phyloP scores from a whole-genome alignment of 53 echinoderm and acorn worm species.

The Glandiceps talaboti region DNA sequence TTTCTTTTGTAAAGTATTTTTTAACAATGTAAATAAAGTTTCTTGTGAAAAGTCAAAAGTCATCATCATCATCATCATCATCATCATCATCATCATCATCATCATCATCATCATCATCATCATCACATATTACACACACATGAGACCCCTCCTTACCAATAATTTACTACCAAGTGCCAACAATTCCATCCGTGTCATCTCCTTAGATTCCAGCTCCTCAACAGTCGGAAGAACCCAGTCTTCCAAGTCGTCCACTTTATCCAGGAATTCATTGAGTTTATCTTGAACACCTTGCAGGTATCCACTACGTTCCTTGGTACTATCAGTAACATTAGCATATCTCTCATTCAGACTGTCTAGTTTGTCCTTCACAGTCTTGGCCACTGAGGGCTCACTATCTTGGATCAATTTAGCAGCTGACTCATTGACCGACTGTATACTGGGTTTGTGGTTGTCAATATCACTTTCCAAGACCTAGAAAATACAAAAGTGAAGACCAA shows the following conservation, averaged over 20 bases:
- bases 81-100: too few species aligned
- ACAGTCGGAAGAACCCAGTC: conserved; percentile 96
- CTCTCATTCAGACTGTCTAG: conserved; percentile 77
- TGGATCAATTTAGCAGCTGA: conserved; percentile 61
- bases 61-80: too few species aligned
- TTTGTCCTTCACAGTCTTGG: conserved; percentile 44
- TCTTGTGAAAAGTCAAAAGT: too few species aligned
- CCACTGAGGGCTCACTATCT: conserved; percentile 73
- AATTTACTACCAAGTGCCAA: conserved; percentile 76
- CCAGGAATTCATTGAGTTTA: conserved; percentile 78
- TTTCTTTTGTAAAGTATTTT: too few species aligned
- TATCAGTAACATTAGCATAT: conserved; percentile 51
- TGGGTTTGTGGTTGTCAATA: conserved; percentile 88
- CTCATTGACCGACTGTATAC: conserved; percentile 79
- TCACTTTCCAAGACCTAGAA: conserved; percentile 79
- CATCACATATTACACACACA: too few species aligned
- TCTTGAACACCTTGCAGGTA: conserved; percentile 67
- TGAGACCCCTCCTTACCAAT: too few species aligned
- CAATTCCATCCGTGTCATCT: conserved; percentile 68
- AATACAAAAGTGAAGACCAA: too few species aligned
- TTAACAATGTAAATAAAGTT: too few species aligned
- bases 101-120: too few species aligned
- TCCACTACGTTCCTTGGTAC: conserved; percentile 62
- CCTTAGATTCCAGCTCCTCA: conserved; percentile 70
- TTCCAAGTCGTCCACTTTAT: conserved; percentile 73